Evolutionary conservation across 2,797 vertebrate species (phyloP).

Genomic region (Sebastiscus albofasciatus): DNA sequence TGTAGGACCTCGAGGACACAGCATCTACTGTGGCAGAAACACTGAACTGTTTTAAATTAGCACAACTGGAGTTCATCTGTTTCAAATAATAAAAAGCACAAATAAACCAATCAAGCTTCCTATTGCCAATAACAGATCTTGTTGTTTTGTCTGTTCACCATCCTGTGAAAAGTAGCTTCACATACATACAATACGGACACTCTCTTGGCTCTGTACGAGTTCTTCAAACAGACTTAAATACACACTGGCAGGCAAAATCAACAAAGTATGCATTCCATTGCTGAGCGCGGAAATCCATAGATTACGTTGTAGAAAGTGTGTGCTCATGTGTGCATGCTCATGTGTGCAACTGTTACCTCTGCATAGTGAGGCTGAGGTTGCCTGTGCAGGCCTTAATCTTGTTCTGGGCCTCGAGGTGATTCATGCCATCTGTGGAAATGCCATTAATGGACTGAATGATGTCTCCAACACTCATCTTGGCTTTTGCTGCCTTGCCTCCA

Average conservation of each 20-base stretch:
- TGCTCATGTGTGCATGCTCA: background rate
- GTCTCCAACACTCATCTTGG: slow-evolving; percentile 91
- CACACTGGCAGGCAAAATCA: slow-evolving; percentile 9
- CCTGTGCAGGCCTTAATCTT: slow-evolving; percentile 96
- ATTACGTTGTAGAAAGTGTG: background rate
- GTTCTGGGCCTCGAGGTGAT: slow-evolving; percentile 98
- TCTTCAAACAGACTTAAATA: slow-evolving; percentile 9
- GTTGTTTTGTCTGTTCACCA: background rate
- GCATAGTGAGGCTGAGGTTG: slow-evolving; percentile 91
- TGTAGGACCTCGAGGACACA: background rate
- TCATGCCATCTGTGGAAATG: slow-evolving; percentile 91
- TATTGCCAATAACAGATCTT: background rate
- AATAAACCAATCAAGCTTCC: background rate
- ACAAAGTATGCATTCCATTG: background rate
- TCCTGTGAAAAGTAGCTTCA: background rate
- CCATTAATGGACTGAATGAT: slow-evolving; percentile 94
- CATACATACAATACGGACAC: background rate
- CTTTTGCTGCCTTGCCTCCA: slow-evolving; percentile 91
- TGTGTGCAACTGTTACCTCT: slow-evolving; percentile 85
- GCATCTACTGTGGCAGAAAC: slow-evolving; percentile 4
- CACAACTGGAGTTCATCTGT: slow-evolving; percentile 11
- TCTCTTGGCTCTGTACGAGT: background rate
- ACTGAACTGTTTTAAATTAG: slow-evolving; percentile 22
- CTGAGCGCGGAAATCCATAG: background rate
- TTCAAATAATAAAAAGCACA: slow-evolving; percentile 29